These are phyloP conservation scores for Otocyon megalotis DNA, from an alignment of 2,113 vertebrate genomes.

Conservation along the genomic window DNA sequence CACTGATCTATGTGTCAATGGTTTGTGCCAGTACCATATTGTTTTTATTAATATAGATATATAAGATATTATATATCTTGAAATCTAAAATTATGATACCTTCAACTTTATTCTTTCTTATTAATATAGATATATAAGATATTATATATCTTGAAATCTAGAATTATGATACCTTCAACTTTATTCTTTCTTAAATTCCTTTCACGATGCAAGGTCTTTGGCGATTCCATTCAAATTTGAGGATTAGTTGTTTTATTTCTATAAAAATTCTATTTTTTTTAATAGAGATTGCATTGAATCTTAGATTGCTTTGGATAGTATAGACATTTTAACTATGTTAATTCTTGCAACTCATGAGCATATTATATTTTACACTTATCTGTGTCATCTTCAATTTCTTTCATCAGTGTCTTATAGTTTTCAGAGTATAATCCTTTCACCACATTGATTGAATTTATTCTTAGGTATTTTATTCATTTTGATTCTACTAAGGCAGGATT, in stretches of 20 bases:
- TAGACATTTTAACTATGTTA: background rate
- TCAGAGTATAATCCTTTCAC: background rate
- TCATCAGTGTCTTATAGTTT: background rate
- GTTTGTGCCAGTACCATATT: background rate
- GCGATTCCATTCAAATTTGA: background rate
- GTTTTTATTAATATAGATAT: background rate
- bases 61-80: background rate
- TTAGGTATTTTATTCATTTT: background rate
- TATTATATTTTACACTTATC: background rate
- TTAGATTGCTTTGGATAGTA: background rate
- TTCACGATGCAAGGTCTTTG: background rate
- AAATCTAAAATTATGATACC: background rate
- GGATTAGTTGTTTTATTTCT: background rate
- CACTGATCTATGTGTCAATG: background rate
- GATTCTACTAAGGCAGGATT: background rate
- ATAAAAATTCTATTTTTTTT: background rate
- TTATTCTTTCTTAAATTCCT: background rate
- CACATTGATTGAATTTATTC: background rate
- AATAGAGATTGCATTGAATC: background rate
- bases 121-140: background rate
- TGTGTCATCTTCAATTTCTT: background rate
- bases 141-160: background rate
- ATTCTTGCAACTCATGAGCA: background rate
- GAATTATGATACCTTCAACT: background rate
- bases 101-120: background rate